These are phyloP conservation scores for Dasypogon diadema DNA, from an alignment of 2,888 invertebrate species.

Conservation along the genomic window DNA sequence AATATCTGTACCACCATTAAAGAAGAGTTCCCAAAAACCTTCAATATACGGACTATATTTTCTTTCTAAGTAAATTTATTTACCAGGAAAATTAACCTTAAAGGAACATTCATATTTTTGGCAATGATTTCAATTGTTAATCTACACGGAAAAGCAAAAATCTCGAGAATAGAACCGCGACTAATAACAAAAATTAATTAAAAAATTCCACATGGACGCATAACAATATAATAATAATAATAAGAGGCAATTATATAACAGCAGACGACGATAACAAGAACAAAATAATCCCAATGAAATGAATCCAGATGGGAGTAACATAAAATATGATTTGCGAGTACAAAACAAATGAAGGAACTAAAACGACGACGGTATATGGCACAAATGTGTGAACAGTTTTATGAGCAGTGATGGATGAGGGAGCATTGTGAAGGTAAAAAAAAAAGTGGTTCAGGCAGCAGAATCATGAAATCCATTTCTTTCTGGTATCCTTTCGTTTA, in stretches of 20 bases:
- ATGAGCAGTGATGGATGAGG: not conserved
- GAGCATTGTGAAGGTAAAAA: not conserved
- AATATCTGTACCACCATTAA: too few species aligned
- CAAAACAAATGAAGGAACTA: conserved; percentile 6
- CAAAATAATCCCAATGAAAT: conserved; percentile 16
- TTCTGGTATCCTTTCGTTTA: conserved; percentile 56
- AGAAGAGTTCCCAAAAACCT: not conserved
- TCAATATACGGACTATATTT: not conserved
- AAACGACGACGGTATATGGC: conserved; percentile 38
- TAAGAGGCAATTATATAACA: conserved; percentile 13
- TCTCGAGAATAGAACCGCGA: not conserved
- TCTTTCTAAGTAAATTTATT: conserved; percentile 15
- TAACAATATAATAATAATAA: conserved; percentile 10
- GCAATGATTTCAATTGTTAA: too few species aligned
- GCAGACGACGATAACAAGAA: conserved; percentile 29
- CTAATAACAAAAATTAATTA: not conserved
- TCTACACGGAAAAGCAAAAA: too few species aligned
- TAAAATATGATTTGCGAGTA: not conserved
- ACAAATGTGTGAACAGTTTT: not conserved
- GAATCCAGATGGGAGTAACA: conserved; percentile 18
- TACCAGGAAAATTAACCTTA: conserved; percentile 9
- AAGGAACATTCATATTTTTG: conserved; percentile 31
- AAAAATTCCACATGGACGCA: not conserved
- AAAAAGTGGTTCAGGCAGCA: conserved; percentile 57
- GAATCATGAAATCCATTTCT: conserved; percentile 58